Evolutionary conservation across 2,888 invertebrate genomes (phyloP), one percentile per base, ranked within the genome.

Genomic region (Nowickia ferox): DNA sequence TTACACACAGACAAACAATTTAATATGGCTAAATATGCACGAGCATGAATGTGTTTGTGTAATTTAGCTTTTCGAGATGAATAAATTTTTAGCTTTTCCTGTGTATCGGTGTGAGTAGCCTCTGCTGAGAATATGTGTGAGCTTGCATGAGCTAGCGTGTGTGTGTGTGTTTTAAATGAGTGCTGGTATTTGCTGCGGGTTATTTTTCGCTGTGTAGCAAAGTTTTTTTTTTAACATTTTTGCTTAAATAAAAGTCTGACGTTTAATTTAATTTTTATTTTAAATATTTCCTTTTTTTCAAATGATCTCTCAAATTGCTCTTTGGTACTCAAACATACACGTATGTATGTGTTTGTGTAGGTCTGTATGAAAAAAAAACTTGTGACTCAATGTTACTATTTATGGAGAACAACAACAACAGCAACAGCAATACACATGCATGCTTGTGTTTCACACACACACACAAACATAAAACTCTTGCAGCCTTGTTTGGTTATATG

Each of bases 361-460:
- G n/a, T n/a, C n/a, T n/a, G n/a, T 30, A 61, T 3, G 40, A 61
- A 46, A 46, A 48, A 42, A 15, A 71, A 72, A 38, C 22, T n/a
- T 59, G 44, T 68, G 61, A 13, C 75, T 69, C 68, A 81, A 51
- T 81, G 87, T 88, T 87, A 87, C 91, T 91, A 91, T 91, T 91
- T 91, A 90, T 90, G 91, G 91, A 90, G 89, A 90, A 89, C 88
- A 77, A 89, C 88, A 79, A 55, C 46, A 53, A 66, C 11, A 66
- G 13, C 57, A 11, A 68, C 19, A 66, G 13, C 57, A 11, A 68
- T n/a, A 30, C 22, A 57, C 15, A 40, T 38, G 55, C 42, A 65
- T 2, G 9, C 48, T 63, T 11, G 9, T 59, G 59, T 38, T 38
- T 13, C 22, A 40, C n/a, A 78, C 51, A 53, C 6, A 74, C 57